These are phyloP conservation scores for Delphinapterus leucas DNA, from an alignment of 2,113 vertebrate species.

Conservation along the genomic window DNA sequence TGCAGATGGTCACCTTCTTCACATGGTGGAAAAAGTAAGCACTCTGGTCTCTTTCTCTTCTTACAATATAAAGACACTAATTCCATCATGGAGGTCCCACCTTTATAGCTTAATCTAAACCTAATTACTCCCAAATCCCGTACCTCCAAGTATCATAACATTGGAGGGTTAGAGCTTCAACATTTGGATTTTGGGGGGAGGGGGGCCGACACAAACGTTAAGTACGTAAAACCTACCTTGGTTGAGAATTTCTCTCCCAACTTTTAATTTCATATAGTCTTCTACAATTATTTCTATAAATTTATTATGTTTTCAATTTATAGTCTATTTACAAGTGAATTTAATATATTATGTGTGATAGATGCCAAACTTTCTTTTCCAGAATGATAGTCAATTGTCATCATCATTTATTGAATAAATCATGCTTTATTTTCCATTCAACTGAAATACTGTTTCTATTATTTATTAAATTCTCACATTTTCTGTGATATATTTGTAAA, in stretches of 20 bases:
- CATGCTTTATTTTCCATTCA: not conserved
- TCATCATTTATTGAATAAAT: not conserved
- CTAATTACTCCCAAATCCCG: not conserved
- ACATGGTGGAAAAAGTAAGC: not conserved
- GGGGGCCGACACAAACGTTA: not conserved
- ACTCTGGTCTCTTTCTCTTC: not conserved
- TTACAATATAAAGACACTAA: not conserved
- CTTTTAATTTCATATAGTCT: not conserved
- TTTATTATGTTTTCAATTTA: not conserved
- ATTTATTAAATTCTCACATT: not conserved
- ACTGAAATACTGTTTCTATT: not conserved
- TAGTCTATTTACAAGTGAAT: not conserved
- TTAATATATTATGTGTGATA: not conserved
- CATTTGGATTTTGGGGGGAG: not conserved
- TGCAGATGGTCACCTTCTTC: not conserved
- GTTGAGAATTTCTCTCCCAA: not conserved
- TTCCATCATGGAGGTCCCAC: not conserved
- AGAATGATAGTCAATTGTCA: not conserved
- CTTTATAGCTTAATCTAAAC: not conserved
- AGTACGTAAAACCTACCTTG: not conserved
- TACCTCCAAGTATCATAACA: not conserved
- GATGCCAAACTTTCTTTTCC: not conserved
- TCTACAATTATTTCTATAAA: not conserved
- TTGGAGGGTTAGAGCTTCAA: not conserved
- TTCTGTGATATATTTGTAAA: not conserved